A percentile compares a stretch with the other conserved stretches of the same genome.
Conservation (phyloP, 2,113 vertebrate genomes). For the Pygoscelis adeliae region DNA sequence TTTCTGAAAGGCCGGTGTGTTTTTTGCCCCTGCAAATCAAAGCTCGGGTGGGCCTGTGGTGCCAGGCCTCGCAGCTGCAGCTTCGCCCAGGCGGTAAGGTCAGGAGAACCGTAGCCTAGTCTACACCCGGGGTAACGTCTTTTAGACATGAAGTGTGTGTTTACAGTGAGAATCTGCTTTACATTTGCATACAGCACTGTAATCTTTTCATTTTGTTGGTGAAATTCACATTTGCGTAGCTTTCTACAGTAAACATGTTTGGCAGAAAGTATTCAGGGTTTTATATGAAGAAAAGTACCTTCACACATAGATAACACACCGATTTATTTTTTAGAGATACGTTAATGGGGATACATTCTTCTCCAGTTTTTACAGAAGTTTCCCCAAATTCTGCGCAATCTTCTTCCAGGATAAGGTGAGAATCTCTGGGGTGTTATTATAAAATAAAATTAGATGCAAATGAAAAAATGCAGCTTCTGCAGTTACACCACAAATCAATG, state of each 20-base stretch:
- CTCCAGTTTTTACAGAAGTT: neutral
- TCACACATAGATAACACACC: fast-evolving
- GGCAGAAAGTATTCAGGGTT: neutral
- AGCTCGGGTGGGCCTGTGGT: fast-evolving
- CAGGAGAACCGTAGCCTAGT: fast-evolving
- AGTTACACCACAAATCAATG: fast-evolving
- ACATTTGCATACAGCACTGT: too few relatives aligned
- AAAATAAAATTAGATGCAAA: neutral
- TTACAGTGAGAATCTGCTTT: too few relatives aligned
- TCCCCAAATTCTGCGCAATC: neutral
- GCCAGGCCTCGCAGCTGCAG: too few relatives aligned
- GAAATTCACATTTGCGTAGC: neutral
- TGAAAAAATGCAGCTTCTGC: neutral
- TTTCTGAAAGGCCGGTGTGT: too few relatives aligned
- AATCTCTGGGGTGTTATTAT: neutral
- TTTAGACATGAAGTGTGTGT: neutral
- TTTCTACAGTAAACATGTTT: neutral
- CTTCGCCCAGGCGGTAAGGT: fast-evolving
- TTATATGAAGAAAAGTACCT: fast-evolving
- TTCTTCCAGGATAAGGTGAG: neutral
- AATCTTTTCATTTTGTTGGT: fast-evolving
- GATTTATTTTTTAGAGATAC: fast-evolving
- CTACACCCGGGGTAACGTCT: fast-evolving
- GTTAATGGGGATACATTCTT: fast-evolving
- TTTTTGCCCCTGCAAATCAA: too few relatives aligned